phyloP scores from a whole-genome alignment of 2,797 vertebrate genomes.

The Aselliscus stoliczkanus region DNA sequence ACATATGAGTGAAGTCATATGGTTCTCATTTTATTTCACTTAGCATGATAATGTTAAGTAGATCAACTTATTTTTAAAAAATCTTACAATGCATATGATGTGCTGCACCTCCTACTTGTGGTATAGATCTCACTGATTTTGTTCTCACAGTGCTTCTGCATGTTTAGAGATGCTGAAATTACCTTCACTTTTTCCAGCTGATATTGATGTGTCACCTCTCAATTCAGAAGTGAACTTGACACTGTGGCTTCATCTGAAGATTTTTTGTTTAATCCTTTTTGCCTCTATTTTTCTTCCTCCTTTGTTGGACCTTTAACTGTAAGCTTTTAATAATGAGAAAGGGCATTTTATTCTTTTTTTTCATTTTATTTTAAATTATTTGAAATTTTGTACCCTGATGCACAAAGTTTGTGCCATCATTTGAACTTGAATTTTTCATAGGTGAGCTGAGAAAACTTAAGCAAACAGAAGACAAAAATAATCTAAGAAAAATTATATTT shows the following conservation, averaged over 20 bases:
- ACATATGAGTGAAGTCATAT: too few relatives aligned
- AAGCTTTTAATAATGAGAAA: background rate
- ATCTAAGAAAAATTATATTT: background rate
- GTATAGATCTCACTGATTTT: background rate
- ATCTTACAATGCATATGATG: background rate
- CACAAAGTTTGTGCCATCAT: background rate
- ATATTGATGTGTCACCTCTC: background rate
- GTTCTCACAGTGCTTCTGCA: background rate
- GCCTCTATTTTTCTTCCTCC: background rate
- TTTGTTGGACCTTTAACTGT: background rate
- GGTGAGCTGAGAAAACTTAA: background rate
- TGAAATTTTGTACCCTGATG: background rate
- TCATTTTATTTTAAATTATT: background rate
- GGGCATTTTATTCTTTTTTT: background rate
- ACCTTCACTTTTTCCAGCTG: background rate
- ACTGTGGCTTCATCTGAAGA: background rate
- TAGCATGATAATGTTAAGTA: too few relatives aligned
- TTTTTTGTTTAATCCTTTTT: background rate
- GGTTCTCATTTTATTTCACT: too few relatives aligned
- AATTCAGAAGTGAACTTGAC: background rate
- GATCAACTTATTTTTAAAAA: background rate
- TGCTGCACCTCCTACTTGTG: background rate
- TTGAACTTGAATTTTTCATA: background rate
- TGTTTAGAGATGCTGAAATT: conserved; percentile 35
- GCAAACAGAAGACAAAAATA: background rate